phyloP scores from a whole-genome alignment of 2,888 invertebrate genomes.

The Scrobipalpa costella region DNA sequence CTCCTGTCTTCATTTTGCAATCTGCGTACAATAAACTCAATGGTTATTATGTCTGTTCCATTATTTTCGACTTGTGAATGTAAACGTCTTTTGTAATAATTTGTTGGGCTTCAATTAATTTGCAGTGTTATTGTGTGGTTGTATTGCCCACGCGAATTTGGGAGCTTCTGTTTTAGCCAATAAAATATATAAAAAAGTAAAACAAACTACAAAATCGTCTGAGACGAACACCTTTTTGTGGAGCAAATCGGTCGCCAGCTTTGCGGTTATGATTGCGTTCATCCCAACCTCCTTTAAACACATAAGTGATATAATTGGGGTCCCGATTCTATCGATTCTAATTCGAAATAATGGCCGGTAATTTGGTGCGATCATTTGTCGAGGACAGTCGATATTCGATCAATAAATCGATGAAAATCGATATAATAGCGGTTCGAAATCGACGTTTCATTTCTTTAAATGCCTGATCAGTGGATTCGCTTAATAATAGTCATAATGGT shows the following conservation, averaged over 20 bases:
- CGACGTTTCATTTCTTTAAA: constrained; percentile 81
- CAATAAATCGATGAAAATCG: constrained; percentile 80
- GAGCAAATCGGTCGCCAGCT: constrained; percentile 42
- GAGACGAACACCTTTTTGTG: constrained; percentile 38
- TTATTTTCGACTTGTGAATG: constrained; percentile 55
- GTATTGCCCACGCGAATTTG: constrained; percentile 15
- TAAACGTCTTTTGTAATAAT: constrained; percentile 41
- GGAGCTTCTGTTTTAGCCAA: constrained; percentile 35
- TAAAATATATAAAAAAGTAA: constrained; percentile 38
- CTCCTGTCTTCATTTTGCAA: constrained; percentile 70
- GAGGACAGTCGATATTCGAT: constrained; percentile 80
- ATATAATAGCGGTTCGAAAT: constrained; percentile 73
- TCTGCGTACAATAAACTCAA: constrained; percentile 66
- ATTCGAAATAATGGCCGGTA: constrained; percentile 78
- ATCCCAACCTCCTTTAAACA: constrained; percentile 79
- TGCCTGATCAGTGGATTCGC: constrained; percentile 76
- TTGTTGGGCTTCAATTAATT: constrained; percentile 36
- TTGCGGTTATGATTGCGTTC: constrained; percentile 67
- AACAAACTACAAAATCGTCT: constrained; percentile 44
- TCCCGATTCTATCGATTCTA: constrained; percentile 79
- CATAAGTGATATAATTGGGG: constrained; percentile 81
- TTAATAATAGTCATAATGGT: constrained; percentile 77
- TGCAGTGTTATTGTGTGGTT: constrained; percentile 25
- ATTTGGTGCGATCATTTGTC: constrained; percentile 77
- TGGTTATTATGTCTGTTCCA: constrained; percentile 61